Base-by-base conservation (phyloP, 30 jellyfish, hydroid and myxozoan species). In the Morbakka virulenta region DNA sequence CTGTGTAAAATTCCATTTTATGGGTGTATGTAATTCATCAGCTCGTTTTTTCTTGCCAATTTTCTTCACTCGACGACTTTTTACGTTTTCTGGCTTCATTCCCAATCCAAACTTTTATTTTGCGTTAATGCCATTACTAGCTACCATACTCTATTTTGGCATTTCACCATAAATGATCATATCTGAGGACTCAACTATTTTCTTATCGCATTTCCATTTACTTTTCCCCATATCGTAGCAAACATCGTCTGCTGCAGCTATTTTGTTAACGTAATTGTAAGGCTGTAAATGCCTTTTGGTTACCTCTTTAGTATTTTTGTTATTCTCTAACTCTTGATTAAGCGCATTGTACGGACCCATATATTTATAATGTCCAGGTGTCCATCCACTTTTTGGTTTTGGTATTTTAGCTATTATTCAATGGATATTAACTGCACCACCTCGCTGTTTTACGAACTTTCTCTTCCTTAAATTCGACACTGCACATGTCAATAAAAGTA, bases 381-480 rank as follows among this genome's bases (percentile, higher is more conserved):
- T 67, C 69, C 69, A 67, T 17, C 79, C 69, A 67, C 31, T 64
- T 67, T 6, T 67, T 26, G 48, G 79, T 31, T 33, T 28, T 32
- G 79, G 79, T 17, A 67, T 29, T 33, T 28, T 30, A 21, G 78
- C 75, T 27, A 74, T 50, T 74, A 50, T 26, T 35, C 28, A 57
- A 28, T 74, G 64, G 28, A 36, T 35, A n/a, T 50, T 36, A 32
- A 62, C 4, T 50, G 82, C 62, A 30, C 75, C 64, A 74, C 64
- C 75, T 14, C 28, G 48, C 81, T 2, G 79, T 35, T 31, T 50
- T 4, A 74, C 4, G 32, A 74, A 74, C 26, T 74, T 57, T 13
- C 79, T 74, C 79, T 74, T 74, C 26, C 64, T 41, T 49, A 62
- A 22, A 50, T 77, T 77, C 35, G 81, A 77, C 21, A 34, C 68